Evolutionary conservation across 2,113 vertebrate species (phyloP).

Genomic region (Boleophthalmus pectinirostris): DNA sequence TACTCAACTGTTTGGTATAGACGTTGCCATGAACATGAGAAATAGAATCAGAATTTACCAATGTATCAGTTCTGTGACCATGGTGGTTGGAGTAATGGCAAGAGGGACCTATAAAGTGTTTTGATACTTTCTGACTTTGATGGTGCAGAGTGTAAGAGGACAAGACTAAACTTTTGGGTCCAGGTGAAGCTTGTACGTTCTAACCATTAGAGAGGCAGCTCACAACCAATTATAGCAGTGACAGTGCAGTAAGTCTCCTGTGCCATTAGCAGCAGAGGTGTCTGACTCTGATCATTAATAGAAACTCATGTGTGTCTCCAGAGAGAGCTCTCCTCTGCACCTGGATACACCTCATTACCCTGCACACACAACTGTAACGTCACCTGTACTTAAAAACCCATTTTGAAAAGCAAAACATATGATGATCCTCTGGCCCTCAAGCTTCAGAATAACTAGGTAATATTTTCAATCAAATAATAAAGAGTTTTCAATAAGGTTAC

Average conservation of each 20-base stretch:
- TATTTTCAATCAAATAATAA: neutral
- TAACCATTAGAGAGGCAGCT: conserved; percentile 3
- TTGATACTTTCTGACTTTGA: too few species aligned
- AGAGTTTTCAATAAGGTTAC: neutral
- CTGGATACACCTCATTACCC: conserved; percentile 39
- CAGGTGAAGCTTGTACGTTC: neutral
- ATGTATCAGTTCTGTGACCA: too few species aligned
- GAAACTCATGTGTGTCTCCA: conserved; percentile 29
- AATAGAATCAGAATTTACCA: too few species aligned
- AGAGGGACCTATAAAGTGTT: too few species aligned
- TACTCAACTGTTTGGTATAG: neutral
- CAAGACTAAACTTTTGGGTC: neutral
- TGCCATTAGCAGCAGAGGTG: conserved; percentile 34
- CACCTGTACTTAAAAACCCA: neutral
- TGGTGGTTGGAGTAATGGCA: too few species aligned
- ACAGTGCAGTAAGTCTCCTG: conserved; percentile 43
- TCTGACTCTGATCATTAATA: conserved; percentile 35
- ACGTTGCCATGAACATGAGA: too few species aligned
- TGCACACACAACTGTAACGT: conserved; percentile 22
- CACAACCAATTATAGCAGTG: conserved; percentile 32
- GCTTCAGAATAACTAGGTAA: neutral
- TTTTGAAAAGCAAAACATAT: neutral
- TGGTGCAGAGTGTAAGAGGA: neutral
- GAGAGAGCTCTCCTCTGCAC: conserved; percentile 29
- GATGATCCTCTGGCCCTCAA: neutral